Base-by-base conservation (phyloP, 1,140 invertebrate genomes). In the Drosophila hydei region DNA sequence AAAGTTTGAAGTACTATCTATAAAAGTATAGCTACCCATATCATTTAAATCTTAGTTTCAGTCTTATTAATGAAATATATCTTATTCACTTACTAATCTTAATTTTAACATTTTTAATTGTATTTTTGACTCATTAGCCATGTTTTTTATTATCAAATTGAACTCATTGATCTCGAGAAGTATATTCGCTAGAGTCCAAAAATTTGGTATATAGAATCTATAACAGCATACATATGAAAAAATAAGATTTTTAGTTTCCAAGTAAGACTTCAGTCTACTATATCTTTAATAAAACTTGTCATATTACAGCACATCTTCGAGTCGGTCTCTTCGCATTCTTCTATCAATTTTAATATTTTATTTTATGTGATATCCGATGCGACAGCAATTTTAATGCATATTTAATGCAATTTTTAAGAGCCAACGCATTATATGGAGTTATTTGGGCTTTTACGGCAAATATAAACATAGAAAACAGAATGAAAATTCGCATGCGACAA, bases 401-500 rank as follows among this genome's bases (percentile, higher is more conserved):
- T 72, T 88, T 81, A 88, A 87, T 87, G 81, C 81, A 85, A 85
- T 85, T 79, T 84, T 85, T 85, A 85, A 65, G 76, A 74, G 45
- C 61, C 19, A 43, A 30, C 68, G 48, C 80, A 81, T 85, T 87
- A 73, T 56, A 61, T 61, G 23, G 73, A 74, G 64, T 77, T 80
- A 83, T 83, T 79, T 65, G 48, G 61, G 68, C 64, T 81, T 87
- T 85, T 75, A 85, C 67, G 77, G 75, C 78, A 88, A 78, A 87
- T 88, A 87, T 87, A 81, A 88, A 87, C 83, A 88, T 88, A 70
- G 64, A 81, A 81, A 78, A 69, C 45, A 51, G 69, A 65, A 64
- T 11, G 45, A 72, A 80, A 85, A 75, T 56, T 64, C 77, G 77
- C 83, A 75, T 87, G 81, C 71, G 83, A 87, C 75, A 67, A 51